Conservation (phyloP, 92 coral and sea anemone genomes). For the Meandrina meandrites region DNA sequence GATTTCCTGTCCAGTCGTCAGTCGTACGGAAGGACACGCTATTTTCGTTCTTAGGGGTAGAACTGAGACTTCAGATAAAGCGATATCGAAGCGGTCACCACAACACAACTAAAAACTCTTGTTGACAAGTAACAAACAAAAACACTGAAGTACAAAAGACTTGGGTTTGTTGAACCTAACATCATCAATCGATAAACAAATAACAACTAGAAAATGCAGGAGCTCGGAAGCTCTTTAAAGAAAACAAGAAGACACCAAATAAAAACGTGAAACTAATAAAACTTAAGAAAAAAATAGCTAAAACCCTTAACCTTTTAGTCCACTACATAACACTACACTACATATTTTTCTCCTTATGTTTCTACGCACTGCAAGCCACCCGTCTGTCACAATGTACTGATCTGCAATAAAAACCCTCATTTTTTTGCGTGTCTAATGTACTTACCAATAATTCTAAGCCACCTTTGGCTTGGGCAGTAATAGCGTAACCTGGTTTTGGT, state of each 20-base stretch:
- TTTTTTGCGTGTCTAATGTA: background rate
- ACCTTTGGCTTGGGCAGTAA: constrained; percentile 90
- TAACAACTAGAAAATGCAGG: background rate
- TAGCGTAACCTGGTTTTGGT: constrained; percentile 81
- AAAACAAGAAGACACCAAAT: background rate
- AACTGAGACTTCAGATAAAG: background rate
- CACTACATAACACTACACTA: too few species aligned
- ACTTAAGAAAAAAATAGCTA: too few species aligned
- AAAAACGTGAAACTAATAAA: too few species aligned
- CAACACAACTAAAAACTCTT: background rate
- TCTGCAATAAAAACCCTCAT: background rate
- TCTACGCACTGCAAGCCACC: too few species aligned
- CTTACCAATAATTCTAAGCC: constrained; percentile 83
- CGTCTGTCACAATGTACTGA: background rate
- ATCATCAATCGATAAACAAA: background rate
- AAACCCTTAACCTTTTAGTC: too few species aligned
- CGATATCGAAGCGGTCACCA: background rate
- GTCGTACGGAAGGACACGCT: background rate
- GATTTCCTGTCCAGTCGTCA: background rate
- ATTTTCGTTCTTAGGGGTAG: background rate
- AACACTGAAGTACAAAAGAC: background rate
- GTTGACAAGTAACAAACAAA: too few species aligned
- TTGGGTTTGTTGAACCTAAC: background rate
- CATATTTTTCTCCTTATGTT: too few species aligned
- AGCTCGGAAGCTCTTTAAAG: background rate